Percentiles rank a stretch among this genome's conserved stretches.
These are phyloP conservation scores for Gerris lacustris DNA, from an alignment of 2,888 invertebrate species.

Conservation along the genomic window DNA sequence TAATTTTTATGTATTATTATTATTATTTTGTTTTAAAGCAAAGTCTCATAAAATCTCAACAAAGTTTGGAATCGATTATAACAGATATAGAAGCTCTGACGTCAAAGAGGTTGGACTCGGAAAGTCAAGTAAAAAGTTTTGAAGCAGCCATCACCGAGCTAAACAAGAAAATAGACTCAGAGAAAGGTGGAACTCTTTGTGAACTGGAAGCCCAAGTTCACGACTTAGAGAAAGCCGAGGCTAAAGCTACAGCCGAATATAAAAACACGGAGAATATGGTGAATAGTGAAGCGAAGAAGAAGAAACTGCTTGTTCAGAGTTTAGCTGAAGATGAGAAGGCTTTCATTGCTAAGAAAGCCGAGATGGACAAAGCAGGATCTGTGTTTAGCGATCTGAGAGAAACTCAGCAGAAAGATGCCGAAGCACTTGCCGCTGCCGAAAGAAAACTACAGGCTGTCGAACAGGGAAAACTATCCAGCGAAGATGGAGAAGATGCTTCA, in stretches of 20 bases:
- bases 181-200: conserved; percentile 51
- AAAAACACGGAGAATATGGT: conserved; percentile 54
- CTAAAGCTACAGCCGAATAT: conserved; percentile 48
- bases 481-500: conserved; percentile 66
- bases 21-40: too few species aligned
- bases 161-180: conserved; percentile 50
- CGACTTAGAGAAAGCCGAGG: conserved; percentile 53
- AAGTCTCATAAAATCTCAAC: too few species aligned
- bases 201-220: conserved; percentile 51
- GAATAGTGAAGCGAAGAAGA: conserved; percentile 53
- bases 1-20: too few species aligned
- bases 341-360: conserved; percentile 47
- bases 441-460: conserved; percentile 71
- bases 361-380: conserved; percentile 47
- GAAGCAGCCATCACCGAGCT: neutral
- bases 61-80: too few species aligned
- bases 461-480: conserved; percentile 66
- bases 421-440: conserved; percentile 59
- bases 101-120: too few species aligned
- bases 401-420: conserved; percentile 52
- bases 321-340: conserved; percentile 52
- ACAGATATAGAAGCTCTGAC: too few species aligned
- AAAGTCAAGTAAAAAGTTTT: neutral
- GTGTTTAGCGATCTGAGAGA: conserved; percentile 56
- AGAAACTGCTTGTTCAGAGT: conserved; percentile 53